phyloP scores from a whole-genome alignment of 2,888 invertebrate genomes.

The Drymonia ruficornis region DNA sequence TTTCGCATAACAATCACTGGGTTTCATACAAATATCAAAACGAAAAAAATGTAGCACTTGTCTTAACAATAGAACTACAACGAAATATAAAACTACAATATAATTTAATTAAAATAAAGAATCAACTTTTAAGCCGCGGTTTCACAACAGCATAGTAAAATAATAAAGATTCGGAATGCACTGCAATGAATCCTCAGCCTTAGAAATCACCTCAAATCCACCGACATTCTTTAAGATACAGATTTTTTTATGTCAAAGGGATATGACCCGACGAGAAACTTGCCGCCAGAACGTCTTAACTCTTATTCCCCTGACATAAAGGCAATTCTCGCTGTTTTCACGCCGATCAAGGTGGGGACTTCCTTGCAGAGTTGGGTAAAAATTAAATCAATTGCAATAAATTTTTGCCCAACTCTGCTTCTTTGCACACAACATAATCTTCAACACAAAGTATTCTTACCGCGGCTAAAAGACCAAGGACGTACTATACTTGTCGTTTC shows the following conservation, averaged over 20 bases:
- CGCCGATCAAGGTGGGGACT: too few relatives aligned
- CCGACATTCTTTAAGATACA: too few relatives aligned
- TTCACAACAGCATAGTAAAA: neutral
- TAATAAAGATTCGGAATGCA: neutral
- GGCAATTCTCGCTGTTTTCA: too few relatives aligned
- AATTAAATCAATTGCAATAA: too few relatives aligned
- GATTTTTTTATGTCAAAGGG: too few relatives aligned
- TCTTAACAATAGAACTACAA: neutral
- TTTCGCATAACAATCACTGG: neutral
- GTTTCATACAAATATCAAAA: neutral
- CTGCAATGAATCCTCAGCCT: neutral
- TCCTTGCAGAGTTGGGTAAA: too few relatives aligned
- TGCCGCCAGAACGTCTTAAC: too few relatives aligned
- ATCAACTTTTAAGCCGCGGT: neutral
- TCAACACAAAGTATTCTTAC: constrained; percentile 21
- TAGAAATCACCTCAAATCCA: neutral
- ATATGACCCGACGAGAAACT: too few relatives aligned
- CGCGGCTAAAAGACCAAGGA: constrained; percentile 15
- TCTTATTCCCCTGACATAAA: too few relatives aligned
- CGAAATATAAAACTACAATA: neutral
- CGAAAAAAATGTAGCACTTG: neutral
- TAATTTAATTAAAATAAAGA: neutral
- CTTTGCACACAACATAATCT: constrained; percentile 1
- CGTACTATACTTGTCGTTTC: constrained; percentile 45
- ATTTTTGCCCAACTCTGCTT: too few relatives aligned